Evolutionary conservation across 2,113 vertebrate species (phyloP), one percentile per base, ranked within the genome.

Genomic region (Camarhynchus parvulus): DNA sequence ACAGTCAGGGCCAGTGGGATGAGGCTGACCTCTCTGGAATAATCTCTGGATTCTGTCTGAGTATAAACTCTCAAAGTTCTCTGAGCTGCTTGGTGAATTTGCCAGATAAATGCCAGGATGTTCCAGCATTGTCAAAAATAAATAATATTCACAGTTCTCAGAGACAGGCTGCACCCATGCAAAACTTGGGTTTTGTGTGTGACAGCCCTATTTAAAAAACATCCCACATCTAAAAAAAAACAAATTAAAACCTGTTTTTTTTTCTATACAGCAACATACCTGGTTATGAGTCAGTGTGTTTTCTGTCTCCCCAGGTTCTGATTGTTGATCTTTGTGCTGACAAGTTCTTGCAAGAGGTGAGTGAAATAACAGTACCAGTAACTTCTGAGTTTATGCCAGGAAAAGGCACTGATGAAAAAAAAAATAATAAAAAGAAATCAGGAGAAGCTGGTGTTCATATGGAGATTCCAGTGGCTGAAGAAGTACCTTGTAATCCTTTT

Each of bases 261-360:
- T 91, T 80, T 44, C 68, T 44, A 15, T 56, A 18, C 16, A 70
- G 56, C 64, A 81, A 2, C 30, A 22, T 66, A 59, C 10, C 47
- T 69, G 47, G 16, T 87, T 79, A 8, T 83, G 63, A 76, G 70
- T 87, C 87, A 61, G 30, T 83, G 33, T 81, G 23, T 70, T 79
- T 56, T 84, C 27, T 78, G n/a, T 97, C 92, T 95, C 91, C 80
- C 81, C 69, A 99, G 99, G 99, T 99, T 96, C 98, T 99, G 96
- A 99, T 99, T 81, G 99, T 99, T 97, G 99, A 99, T 98, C 98
- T 99, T 91, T 99, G 99, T 94, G 98, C 97, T 49, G 98, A 99
- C 98, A 98, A 97, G 97, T 99, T 99, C 97, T 97, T 99, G 89
- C 90, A 98, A 97, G 98, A 99, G 99, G 99, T 99, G 96, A 98